phyloP scores from a whole-genome alignment of 2,797 vertebrate genomes.

The Alectoris magna region DNA sequence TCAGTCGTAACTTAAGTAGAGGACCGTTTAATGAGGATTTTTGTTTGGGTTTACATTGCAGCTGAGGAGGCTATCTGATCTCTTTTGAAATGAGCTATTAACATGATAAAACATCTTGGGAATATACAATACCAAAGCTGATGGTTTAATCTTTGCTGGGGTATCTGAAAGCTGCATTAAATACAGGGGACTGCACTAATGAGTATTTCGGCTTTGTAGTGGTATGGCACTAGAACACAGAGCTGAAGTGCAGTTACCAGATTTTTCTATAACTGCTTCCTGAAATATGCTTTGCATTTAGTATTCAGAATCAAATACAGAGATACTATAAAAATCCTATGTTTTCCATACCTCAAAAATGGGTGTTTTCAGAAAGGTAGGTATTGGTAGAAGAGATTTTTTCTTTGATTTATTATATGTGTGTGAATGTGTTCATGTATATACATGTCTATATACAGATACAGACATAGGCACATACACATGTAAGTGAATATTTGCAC shows the following conservation, averaged over 20 bases:
- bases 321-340: slow-evolving; percentile 48
- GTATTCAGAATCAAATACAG: slow-evolving; percentile 27
- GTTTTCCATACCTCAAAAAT: slow-evolving; percentile 35
- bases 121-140: background rate
- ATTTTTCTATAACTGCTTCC: slow-evolving; percentile 63
- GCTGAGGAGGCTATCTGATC: slow-evolving; percentile 35
- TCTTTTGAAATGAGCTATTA: slow-evolving; percentile 58
- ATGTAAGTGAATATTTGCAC: background rate
- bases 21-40: slow-evolving; percentile 18
- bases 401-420: background rate
- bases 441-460: too few relatives aligned
- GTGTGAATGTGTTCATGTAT: background rate
- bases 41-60: slow-evolving; percentile 25
- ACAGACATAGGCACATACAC: accelerated
- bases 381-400: background rate
- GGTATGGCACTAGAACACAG: slow-evolving; percentile 61
- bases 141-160: slow-evolving; percentile 32
- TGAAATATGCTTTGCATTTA: slow-evolving; percentile 72
- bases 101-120: slow-evolving; percentile 50
- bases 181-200: background rate
- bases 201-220: slow-evolving; percentile 50
- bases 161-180: slow-evolving; percentile 13
- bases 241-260: slow-evolving; percentile 24
- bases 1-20: background rate
- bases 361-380: background rate